These are phyloP conservation scores for Cremastobaeus sp. DNA, from an alignment of 2,888 invertebrate species.

Conservation along the genomic window DNA sequence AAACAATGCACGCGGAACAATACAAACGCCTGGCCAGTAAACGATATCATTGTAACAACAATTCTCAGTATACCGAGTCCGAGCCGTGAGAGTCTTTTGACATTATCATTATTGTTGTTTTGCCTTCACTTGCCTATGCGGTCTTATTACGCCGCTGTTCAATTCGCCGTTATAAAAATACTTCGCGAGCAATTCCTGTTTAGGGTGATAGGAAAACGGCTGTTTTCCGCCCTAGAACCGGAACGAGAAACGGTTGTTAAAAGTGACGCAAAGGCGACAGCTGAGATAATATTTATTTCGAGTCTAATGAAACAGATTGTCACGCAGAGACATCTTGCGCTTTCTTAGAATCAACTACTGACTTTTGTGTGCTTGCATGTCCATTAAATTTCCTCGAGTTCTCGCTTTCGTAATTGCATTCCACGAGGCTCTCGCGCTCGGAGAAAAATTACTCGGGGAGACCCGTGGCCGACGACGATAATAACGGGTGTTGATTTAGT, in stretches of 20 bases:
- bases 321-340: too few relatives aligned
- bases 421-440: slow-evolving; percentile 48
- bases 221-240: too few relatives aligned
- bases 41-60: slow-evolving; percentile 65
- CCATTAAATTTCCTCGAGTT: slow-evolving; percentile 58
- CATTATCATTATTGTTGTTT: slow-evolving; percentile 65
- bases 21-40: slow-evolving; percentile 42
- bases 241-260: too few relatives aligned
- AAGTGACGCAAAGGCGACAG: too few relatives aligned
- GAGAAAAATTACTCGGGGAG: slow-evolving; percentile 57
- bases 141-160: slow-evolving; percentile 63
- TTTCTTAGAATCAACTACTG: too few relatives aligned
- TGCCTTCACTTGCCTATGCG: slow-evolving; percentile 62
- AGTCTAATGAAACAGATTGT: too few relatives aligned
- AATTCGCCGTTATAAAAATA: too few relatives aligned
- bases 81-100: slow-evolving; percentile 65
- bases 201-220: too few relatives aligned
- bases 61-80: slow-evolving; percentile 68
- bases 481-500: slow-evolving; percentile 67
- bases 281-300: too few relatives aligned
- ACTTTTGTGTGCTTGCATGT: slow-evolving; percentile 48
- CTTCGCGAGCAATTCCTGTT: too few relatives aligned
- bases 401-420: slow-evolving; percentile 58
- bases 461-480: slow-evolving; percentile 62
- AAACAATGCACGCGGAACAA: slow-evolving; percentile 52